These are phyloP conservation scores for Bunonema sp. DNA, from an alignment of 2,888 invertebrate species.

Conservation along the genomic window DNA sequence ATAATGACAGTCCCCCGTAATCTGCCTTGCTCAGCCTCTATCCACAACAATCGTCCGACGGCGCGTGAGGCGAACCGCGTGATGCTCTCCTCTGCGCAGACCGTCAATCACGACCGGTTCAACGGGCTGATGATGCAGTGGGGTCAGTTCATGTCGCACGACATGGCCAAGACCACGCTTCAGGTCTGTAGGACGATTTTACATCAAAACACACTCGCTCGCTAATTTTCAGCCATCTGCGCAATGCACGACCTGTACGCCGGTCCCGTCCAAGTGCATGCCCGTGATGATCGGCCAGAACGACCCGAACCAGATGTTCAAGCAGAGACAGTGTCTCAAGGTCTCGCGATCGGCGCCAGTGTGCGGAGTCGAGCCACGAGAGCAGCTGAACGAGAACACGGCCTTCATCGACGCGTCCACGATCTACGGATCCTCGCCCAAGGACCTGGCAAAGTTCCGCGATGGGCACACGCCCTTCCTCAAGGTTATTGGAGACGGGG, in stretches of 20 bases:
- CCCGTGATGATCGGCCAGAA: slow-evolving; percentile 31
- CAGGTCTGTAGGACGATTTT: too few relatives aligned
- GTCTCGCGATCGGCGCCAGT: slow-evolving; percentile 68
- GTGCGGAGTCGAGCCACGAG: slow-evolving; percentile 85
- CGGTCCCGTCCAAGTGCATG: slow-evolving; percentile 35
- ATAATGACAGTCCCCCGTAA: too few relatives aligned
- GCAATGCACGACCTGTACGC: slow-evolving; percentile 27
- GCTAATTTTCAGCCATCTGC: slow-evolving; percentile 36
- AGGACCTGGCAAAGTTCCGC: slow-evolving; percentile 38
- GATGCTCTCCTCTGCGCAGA: slow-evolving; percentile 34
- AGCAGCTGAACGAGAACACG: slow-evolving; percentile 63
- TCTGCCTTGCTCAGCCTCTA: slow-evolving; percentile 10
- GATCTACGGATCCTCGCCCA: slow-evolving; percentile 69
- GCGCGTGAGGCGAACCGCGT: slow-evolving; percentile 33
- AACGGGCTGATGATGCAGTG: slow-evolving; percentile 44
- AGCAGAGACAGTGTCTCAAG: slow-evolving; percentile 29
- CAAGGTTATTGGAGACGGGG: too few relatives aligned
- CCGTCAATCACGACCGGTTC: slow-evolving; percentile 31
- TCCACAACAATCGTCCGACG: slow-evolving; percentile 19
- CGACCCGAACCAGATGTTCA: slow-evolving; percentile 37
- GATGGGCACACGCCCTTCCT: slow-evolving; percentile 34
- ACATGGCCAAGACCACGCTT: slow-evolving; percentile 39
- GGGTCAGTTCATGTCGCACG: slow-evolving; percentile 43
- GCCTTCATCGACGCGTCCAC: slow-evolving; percentile 84
- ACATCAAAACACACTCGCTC: too few relatives aligned